These are phyloP conservation scores for Drosophila nr. medialis DNA, from an alignment of 2,888 invertebrate species.

Conservation along the genomic window DNA sequence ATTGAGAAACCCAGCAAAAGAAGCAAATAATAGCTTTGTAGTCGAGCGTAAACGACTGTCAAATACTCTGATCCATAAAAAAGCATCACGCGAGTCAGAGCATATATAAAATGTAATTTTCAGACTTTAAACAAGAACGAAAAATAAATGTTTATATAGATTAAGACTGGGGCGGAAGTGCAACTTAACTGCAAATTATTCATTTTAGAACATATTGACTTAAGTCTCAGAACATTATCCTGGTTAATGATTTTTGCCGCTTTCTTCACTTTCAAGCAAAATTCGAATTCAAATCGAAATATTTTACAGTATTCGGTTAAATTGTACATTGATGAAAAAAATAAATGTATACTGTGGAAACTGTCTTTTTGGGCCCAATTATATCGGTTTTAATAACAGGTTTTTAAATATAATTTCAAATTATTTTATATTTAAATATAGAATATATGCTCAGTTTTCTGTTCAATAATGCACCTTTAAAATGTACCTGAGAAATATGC, in stretches of 20 bases:
- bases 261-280: not conserved
- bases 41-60: not conserved
- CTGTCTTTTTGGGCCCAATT: no score
- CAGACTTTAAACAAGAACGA: not conserved
- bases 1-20: not conserved
- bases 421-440: no score
- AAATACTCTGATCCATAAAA: not conserved
- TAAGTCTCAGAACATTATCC: not conserved
- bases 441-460: no score
- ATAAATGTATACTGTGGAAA: no score
- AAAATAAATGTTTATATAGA: not conserved
- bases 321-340: no score
- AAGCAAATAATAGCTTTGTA: not conserved
- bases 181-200: not conserved
- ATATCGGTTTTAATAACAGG: no score
- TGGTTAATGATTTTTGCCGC: fast-evolving
- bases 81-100: not conserved
- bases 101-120: not conserved
- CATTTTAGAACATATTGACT: not conserved
- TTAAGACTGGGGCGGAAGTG: not conserved
- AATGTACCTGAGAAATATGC: not conserved
- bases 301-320: not conserved
- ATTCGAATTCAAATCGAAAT: no score
- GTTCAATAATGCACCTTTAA: no score
- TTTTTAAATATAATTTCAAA: no score